phyloP scores from a whole-genome alignment of 2,888 invertebrate genomes.

The Brenthis daphne region DNA sequence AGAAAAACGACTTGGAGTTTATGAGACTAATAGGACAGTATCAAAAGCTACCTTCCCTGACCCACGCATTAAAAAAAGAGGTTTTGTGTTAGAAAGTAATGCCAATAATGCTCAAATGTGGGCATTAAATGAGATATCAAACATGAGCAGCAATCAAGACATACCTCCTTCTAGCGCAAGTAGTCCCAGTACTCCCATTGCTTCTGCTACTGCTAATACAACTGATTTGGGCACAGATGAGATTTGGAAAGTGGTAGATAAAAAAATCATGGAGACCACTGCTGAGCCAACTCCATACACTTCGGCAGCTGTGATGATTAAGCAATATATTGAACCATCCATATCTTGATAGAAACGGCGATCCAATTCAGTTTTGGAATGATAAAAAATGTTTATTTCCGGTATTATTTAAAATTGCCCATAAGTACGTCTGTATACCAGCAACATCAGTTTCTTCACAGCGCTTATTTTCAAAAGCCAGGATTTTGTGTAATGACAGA shows the following conservation, averaged over 20 bases:
- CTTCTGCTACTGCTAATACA: slow-evolving; percentile 8
- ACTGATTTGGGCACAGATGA: slow-evolving; percentile 12
- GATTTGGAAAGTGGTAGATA: slow-evolving; percentile 35
- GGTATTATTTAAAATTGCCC: slow-evolving; percentile 30
- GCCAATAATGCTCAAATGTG: slow-evolving; percentile 41
- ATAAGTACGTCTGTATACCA: neutral
- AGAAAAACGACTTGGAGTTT: slow-evolving; percentile 40
- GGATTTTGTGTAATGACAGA: slow-evolving; percentile 38
- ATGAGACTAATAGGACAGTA: slow-evolving; percentile 41
- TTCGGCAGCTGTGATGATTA: slow-evolving; percentile 38
- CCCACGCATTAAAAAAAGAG: slow-evolving; percentile 42
- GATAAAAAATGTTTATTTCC: slow-evolving; percentile 30
- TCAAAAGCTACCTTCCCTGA: slow-evolving; percentile 41
- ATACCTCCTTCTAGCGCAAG: slow-evolving; percentile 34
- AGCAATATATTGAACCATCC: slow-evolving; percentile 42
- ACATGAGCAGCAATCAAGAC: slow-evolving; percentile 33
- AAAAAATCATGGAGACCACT: slow-evolving; percentile 34
- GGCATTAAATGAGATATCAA: slow-evolving; percentile 38
- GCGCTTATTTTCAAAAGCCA: slow-evolving; percentile 40
- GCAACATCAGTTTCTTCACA: slow-evolving; percentile 37
- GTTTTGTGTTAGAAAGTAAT: slow-evolving; percentile 40
- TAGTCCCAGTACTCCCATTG: slow-evolving; percentile 33
- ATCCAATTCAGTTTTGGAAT: slow-evolving; percentile 35
- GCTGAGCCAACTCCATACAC: slow-evolving; percentile 29
- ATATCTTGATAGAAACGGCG: slow-evolving; percentile 35